Base-by-base conservation (phyloP, 2,113 vertebrate species). In the Podarcis raffonei region DNA sequence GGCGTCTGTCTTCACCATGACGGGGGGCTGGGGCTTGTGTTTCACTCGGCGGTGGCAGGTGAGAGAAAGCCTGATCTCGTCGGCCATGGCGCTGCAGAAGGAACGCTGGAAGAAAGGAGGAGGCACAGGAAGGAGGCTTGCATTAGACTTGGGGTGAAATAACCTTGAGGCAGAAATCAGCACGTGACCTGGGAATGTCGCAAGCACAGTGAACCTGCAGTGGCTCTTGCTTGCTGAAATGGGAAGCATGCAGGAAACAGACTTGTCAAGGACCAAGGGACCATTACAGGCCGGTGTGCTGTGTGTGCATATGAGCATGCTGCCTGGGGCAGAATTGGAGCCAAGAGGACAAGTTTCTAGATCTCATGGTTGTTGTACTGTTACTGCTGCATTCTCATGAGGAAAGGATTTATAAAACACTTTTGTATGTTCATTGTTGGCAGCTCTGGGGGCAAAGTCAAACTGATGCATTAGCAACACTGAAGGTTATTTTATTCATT, bases 11-110 rank as follows among this genome's bases (percentile, higher is more conserved):
- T 99, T 99, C 96, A 97, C 97, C 97, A 97, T 96, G 96, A 97
- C 94, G 3, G 98, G 97, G 0, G 98, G 97, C 96, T 97, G 98
- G 0, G 97, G 96, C 95, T 98, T 98, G 98, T 99, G 99, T 91
- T 98, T 99, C 96, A 99, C 98, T 59, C 98, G 97, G 48, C 97
- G 98, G 96, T 99, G 98, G 97, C 98, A 99, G 95, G 98, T 99
- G 94, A 99, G 98, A 12, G 99, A 99, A 96, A 98, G 97, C 92
- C 98, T 98, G 97, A 99, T 98, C 97, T 99, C 99, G 0, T 99
- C 98, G 30, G 98, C 98, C 97, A 99, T 90, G 89, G 98, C 98
- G 83, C 98, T 99, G 98, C 98, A 99, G 98, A 99, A 99, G 97
- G 99, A 99, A 94, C 99, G 98, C 99, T 99, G 98, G 89, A 74